Evolutionary conservation across 2,113 vertebrate species (phyloP), one percentile per base, ranked within the genome.

Genomic region (Tetrax tetrax): DNA sequence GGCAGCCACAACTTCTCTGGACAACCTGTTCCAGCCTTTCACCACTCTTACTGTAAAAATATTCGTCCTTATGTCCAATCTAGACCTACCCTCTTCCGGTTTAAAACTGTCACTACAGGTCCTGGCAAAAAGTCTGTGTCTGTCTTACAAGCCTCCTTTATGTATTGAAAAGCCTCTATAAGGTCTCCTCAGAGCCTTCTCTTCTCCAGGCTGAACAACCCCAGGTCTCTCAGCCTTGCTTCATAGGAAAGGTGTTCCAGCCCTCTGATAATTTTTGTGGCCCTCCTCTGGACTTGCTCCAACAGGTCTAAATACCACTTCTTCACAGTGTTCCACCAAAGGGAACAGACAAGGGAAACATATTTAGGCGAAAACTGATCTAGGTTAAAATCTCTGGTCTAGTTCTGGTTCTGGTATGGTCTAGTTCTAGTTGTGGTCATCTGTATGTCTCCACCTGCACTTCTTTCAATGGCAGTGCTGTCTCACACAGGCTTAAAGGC

Each of bases 1-100:
- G 22, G 7, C 31, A 83, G 5, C 57, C 11, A 72, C 15, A 28
- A 6, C 7, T 51, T 33, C 72, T 23, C 63, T 72, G 22, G 10
- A 43, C 1, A 3, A 45, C 7, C 37, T 82, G 16, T 37, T 1
- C 7, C 41, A 11, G 11, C 25, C 12, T 19, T n/a, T 57, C 41
- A 43, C 6, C 29, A 70, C 6, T 1, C 2, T 70, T 35, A 37
- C 1, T 0, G 1, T 10, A 13, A 50, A 71, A 5, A 64, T 41
- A 56, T 56, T 54, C 29, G 59, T 76, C 51, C 24, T 27, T 28
- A 53, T 9, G 7, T 27, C 27, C 12, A n/a, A 9, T 22, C 11
- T 64, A 84, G 80, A 77, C 5, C 35, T 53, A 38, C 4, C 1
- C 20, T 78, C 12, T 50, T 38, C 43, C 37, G 66, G n/a, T 41